Evolutionary conservation across 2,113 vertebrate genomes (phyloP).

Genomic region (Connochaetes taurinus): DNA sequence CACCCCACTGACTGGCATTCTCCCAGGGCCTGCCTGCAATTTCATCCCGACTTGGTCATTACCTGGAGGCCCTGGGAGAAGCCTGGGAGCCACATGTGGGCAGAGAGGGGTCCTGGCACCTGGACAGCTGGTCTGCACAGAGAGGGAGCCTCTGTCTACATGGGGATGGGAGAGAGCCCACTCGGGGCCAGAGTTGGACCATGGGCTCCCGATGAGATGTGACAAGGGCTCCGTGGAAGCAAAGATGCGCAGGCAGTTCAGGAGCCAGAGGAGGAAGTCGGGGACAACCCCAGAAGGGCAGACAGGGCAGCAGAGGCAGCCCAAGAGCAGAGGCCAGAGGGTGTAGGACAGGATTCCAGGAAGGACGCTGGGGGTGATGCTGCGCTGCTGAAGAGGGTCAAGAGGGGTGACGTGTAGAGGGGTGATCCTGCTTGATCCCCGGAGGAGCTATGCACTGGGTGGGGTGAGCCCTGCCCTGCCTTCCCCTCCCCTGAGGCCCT

Average conservation of each 20-base stretch:
- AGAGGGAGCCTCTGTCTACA: neutral
- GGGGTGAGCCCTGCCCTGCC: neutral
- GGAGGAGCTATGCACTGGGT: neutral
- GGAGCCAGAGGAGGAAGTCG: neutral
- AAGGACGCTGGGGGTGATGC: neutral
- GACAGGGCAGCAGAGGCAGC: neutral
- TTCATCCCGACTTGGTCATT: neutral
- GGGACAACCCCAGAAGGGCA: accelerated
- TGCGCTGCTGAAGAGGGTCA: neutral
- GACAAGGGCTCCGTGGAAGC: neutral
- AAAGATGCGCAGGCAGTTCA: neutral
- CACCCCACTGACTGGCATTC: neutral
- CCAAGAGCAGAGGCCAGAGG: neutral
- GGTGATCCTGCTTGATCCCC: neutral
- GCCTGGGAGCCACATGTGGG: neutral
- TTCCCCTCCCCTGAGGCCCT: neutral
- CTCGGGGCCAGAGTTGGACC: neutral
- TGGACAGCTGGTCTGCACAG: accelerated
- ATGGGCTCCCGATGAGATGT: accelerated
- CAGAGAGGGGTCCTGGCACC: neutral
- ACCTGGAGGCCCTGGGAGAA: neutral
- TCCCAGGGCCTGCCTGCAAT: neutral
- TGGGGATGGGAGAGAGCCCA: neutral
- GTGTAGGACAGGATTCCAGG: neutral
- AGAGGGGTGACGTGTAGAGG: neutral